Evolutionary conservation across 2,113 vertebrate genomes (phyloP).

Genomic region (Lepus timidus): DNA sequence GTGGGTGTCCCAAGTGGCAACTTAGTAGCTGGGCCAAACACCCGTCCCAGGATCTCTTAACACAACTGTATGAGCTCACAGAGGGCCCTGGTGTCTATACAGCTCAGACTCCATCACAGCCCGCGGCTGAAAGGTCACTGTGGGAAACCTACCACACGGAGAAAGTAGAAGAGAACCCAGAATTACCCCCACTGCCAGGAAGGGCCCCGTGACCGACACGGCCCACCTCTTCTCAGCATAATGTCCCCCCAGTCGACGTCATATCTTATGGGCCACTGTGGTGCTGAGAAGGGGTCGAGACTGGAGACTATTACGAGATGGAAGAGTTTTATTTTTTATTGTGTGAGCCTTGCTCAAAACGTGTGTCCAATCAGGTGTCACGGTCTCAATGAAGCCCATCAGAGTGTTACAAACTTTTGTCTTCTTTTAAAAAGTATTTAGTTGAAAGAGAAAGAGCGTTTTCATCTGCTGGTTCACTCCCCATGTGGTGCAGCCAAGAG

Average conservation of each 20-base stretch:
- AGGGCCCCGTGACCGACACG: fast-evolving
- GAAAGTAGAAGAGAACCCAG: not conserved
- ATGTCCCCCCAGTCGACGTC: fast-evolving
- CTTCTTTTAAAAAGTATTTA: too few relatives aligned
- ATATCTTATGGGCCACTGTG: not conserved
- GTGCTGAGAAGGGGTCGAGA: not conserved
- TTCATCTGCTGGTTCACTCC: too few relatives aligned
- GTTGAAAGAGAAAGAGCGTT: too few relatives aligned
- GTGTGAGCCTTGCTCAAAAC: not conserved
- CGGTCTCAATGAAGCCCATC: not conserved
- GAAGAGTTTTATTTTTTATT: not conserved
- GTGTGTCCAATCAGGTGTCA: not conserved
- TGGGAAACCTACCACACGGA: not conserved
- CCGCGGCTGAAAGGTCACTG: not conserved
- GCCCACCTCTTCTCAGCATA: not conserved
- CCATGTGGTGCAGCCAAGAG: too few relatives aligned
- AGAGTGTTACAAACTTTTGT: not conserved
- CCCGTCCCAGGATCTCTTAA: not conserved
- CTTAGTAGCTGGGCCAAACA: too few relatives aligned
- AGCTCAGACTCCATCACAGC: not conserved
- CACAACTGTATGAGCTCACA: not conserved
- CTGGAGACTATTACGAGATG: not conserved
- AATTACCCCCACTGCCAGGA: not conserved
- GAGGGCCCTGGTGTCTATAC: not conserved
- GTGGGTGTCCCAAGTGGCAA: too few relatives aligned